Evolutionary conservation across 2,888 invertebrate species (phyloP).

Genomic region (Heliconius cydno): DNA sequence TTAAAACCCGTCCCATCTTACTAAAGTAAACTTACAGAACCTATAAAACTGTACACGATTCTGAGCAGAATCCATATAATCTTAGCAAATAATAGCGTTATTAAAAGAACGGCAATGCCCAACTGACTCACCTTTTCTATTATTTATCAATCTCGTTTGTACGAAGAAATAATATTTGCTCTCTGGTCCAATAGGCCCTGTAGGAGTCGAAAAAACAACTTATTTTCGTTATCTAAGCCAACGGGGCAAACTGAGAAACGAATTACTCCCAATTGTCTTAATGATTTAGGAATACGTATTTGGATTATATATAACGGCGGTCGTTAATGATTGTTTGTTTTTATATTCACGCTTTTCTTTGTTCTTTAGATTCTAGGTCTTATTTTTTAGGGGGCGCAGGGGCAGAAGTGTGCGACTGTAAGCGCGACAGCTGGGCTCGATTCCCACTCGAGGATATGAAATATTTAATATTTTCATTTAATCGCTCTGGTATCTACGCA

Average conservation of each 20-base stretch:
- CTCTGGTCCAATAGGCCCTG: slow-evolving; percentile 41
- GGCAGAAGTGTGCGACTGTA: too few species aligned
- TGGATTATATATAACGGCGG: slow-evolving; percentile 30
- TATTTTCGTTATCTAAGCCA: slow-evolving; percentile 43
- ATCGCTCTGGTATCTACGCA: too few species aligned
- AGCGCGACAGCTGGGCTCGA: too few species aligned
- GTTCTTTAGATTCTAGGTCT: neutral
- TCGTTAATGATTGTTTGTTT: slow-evolving; percentile 28
- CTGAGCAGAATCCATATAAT: neutral
- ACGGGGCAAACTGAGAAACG: slow-evolving; percentile 38
- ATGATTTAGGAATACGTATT: slow-evolving; percentile 37
- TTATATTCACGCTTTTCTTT: neutral
- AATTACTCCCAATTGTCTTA: slow-evolving; percentile 45
- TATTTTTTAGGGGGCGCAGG: too few species aligned
- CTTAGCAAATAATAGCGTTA: slow-evolving; percentile 28
- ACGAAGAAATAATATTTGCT: slow-evolving; percentile 44
- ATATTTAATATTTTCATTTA: too few species aligned
- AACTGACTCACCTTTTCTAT: slow-evolving; percentile 38
- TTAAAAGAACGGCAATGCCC: slow-evolving; percentile 37
- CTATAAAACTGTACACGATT: neutral
- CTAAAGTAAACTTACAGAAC: neutral
- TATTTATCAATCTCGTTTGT: slow-evolving; percentile 42
- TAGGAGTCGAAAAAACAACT: slow-evolving; percentile 44
- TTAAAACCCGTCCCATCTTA: neutral
- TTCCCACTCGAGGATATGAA: too few species aligned